Percentiles rank a stretch among this genome's conserved stretches.
Conservation (phyloP, 2,888 invertebrate species). For the Cantharis flavilabris region DNA sequence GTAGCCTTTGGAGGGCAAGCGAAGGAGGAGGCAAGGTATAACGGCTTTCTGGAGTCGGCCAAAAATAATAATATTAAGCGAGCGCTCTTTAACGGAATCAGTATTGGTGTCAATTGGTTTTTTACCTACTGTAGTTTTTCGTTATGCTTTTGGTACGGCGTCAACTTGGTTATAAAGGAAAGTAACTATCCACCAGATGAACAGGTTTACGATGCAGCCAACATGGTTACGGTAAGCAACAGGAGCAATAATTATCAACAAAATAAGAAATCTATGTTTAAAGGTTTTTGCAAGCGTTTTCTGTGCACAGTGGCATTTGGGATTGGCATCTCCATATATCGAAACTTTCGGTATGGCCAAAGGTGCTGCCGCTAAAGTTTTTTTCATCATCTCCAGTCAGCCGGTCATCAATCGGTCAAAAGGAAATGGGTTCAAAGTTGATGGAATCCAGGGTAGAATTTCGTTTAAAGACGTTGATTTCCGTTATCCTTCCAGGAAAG, state of each 20-base stretch:
- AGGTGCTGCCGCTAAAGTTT: conserved; percentile 80
- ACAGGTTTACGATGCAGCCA: conserved; percentile 68
- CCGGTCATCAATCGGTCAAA: conserved; percentile 76
- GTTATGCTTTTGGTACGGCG: conserved; percentile 81
- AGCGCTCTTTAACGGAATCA: conserved; percentile 70
- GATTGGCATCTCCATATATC: conserved; percentile 82
- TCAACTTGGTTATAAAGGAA: conserved; percentile 69
- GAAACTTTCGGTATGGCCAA: conserved; percentile 79
- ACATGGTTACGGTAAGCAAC: conserved; percentile 69
- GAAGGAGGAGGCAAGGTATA: conserved; percentile 70
- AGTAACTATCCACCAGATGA: conserved; percentile 49
- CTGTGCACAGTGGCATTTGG: conserved; percentile 77
- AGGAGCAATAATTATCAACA: neutral
- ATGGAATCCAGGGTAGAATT: conserved; percentile 66
- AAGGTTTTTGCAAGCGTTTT: conserved; percentile 82
- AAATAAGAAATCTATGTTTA: neutral
- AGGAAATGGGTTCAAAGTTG: conserved; percentile 63
- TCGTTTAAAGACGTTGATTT: conserved; percentile 75
- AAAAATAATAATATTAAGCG: conserved; percentile 66
- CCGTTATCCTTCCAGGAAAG: conserved; percentile 78
- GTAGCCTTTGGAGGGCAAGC: conserved; percentile 78
- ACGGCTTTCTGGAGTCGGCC: conserved; percentile 63
- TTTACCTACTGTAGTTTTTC: conserved; percentile 76
- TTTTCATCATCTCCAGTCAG: conserved; percentile 73
- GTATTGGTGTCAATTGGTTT: conserved; percentile 75